Conservation (phyloP, 2,113 vertebrate genomes). For the Clarias gariepinus region DNA sequence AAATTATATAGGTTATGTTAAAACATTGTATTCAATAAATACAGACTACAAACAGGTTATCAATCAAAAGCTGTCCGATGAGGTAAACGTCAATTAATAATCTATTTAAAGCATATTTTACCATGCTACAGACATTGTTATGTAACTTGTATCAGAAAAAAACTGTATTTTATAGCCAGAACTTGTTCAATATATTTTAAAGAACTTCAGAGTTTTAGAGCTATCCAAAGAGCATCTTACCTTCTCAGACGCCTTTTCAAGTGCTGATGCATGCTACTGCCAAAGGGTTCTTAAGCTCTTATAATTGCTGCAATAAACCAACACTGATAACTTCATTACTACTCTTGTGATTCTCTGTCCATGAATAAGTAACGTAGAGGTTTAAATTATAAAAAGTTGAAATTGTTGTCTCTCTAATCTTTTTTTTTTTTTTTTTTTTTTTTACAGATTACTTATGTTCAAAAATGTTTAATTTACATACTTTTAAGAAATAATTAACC, state of each 20-base stretch:
- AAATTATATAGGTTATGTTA: not conserved
- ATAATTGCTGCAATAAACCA: constrained; percentile 63
- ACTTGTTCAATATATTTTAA: not conserved
- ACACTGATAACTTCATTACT: constrained; percentile 24
- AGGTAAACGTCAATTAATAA: not conserved
- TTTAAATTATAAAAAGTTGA: not conserved
- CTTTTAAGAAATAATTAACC: not conserved
- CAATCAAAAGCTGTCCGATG: not conserved
- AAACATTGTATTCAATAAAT: not conserved
- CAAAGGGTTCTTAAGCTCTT: constrained; percentile 56
- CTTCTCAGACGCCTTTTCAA: constrained; percentile 62
- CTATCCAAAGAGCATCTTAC: constrained; percentile 50
- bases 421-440: not conserved
- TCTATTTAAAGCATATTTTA: not conserved
- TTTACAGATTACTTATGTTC: not conserved
- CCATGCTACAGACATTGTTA: not conserved
- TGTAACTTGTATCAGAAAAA: too few relatives aligned
- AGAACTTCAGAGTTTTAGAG: not conserved
- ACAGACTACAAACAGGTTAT: not conserved
- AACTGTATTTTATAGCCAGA: not conserved
- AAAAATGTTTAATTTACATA: not conserved
- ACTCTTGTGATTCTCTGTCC: not conserved
- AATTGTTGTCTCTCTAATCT: not conserved
- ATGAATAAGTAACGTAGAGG: not conserved
- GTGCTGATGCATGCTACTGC: constrained; percentile 33